Evolutionary conservation across 1,140 invertebrate genomes (phyloP), one percentile per base, ranked within the genome.

Genomic region (Drosophila orosa): DNA sequence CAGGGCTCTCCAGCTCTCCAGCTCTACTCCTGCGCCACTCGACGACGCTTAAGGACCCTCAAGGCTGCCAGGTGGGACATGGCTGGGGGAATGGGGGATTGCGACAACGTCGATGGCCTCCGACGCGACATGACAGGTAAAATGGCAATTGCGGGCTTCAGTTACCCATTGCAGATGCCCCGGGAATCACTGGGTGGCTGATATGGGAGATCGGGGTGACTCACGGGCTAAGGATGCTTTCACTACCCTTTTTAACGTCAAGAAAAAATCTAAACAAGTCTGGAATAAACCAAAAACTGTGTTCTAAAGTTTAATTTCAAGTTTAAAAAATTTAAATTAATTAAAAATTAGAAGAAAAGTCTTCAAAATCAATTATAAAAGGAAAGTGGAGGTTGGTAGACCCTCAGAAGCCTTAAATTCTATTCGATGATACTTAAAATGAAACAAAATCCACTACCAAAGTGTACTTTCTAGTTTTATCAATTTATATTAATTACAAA

Each of bases 11-110:
- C 45, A 29, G 45, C 45, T 48, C 48, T n/a, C 50, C 50, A 1
- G 50, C 42, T 75, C 42, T 76, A 76, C 83, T 89, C 50, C 50
- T 1, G 50, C 42, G 79, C 42, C 79, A 76, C 83, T 89, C 73
- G 74, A 80, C 63, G 65, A 66, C 80, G 68, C 85, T 90, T 80
- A 74, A 87, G 84, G 83, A 83, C 83, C 86, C 83, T 86, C 81
- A 76, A 24, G 65, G 74, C 59, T 55, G 62, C 60, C 72, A 77
- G 68, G 80, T 79, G 55, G 65, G 52, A 60, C 68, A 71, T 61
- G 48, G 60, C 62, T 29, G 52, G 40, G 33, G 45, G 60, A 59
- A 27, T 33, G 33, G 29, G 39, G 31, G 27, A 35, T 15, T 35
- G 71, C 31, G 29, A 55, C 54, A 60, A 40, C 63, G 45, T 75